Evolutionary conservation across 2,797 vertebrate species (phyloP).

Genomic region (Chrosomus eos): DNA sequence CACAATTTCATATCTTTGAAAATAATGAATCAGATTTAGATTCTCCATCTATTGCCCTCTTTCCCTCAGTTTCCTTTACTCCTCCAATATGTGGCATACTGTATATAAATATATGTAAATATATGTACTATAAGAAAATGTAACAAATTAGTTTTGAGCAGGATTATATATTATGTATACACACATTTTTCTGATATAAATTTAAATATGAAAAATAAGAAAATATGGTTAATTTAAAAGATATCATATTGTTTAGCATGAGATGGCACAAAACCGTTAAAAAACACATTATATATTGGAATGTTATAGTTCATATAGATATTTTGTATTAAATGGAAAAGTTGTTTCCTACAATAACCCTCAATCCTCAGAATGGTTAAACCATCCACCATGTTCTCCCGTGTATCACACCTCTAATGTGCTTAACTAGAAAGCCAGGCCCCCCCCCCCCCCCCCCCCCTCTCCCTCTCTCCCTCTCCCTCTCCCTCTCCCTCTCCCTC

Average conservation of each 20-base stretch:
- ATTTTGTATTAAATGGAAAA: no score
- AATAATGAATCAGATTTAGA: background rate
- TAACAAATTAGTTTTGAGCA: no score
- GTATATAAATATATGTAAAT: no score
- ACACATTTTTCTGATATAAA: no score
- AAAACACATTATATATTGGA: background rate
- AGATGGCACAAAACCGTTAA: background rate
- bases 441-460: background rate
- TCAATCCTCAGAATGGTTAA: background rate
- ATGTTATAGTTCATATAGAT: background rate
- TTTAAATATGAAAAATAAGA: no score
- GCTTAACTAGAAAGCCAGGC: slow-evolving; percentile 44
- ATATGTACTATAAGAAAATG: no score
- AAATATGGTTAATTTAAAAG: no score
- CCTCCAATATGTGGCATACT: background rate
- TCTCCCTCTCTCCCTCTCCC: background rate
- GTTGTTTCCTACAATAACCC: background rate
- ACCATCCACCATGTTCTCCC: slow-evolving; percentile 11
- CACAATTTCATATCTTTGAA: slow-evolving; percentile 1
- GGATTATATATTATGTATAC: no score
- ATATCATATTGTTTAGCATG: background rate
- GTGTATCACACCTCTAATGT: slow-evolving; percentile 44
- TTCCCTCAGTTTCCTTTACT: background rate
- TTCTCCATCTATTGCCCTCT: slow-evolving; percentile 7
- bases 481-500: no score